These are phyloP conservation scores for Hystrix cristata DNA, from an alignment of 2,113 vertebrate species.

Conservation along the genomic window DNA sequence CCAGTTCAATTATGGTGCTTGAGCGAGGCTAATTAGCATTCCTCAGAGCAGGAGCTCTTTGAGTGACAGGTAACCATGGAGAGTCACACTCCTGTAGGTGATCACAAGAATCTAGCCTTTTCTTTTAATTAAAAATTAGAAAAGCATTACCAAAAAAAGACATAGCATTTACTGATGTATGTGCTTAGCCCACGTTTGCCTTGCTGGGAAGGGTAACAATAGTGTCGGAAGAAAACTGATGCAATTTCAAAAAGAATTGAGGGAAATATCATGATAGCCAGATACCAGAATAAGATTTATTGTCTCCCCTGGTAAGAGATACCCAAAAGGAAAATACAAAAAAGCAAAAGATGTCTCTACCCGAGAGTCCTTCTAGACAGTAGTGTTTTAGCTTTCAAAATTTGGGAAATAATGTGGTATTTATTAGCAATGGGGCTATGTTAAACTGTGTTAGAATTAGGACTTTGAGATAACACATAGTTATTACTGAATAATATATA, in stretches of 20 bases:
- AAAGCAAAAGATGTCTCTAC: constrained; percentile 74
- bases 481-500: neutral
- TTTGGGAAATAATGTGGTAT: neutral
- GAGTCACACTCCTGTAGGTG: constrained; percentile 88
- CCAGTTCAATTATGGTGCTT: constrained; percentile 86
- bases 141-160: constrained; percentile 87
- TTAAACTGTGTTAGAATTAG: neutral
- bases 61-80: constrained; percentile 91
- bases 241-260: constrained; percentile 83
- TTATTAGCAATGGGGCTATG: neutral
- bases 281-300: constrained; percentile 74
- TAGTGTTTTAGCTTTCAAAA: neutral
- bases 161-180: constrained; percentile 81
- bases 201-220: constrained; percentile 78
- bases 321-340: constrained; percentile 78
- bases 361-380: constrained; percentile 76
- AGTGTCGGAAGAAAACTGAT: constrained; percentile 75
- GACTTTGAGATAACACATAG: neutral
- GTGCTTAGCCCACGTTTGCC: constrained; percentile 83
- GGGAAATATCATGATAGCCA: neutral
- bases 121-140: constrained; percentile 90
- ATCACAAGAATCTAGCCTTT: constrained; percentile 85
- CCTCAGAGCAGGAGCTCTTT: constrained; percentile 86
- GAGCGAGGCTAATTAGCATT: constrained; percentile 90
- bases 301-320: constrained; percentile 77